phyloP scores from a whole-genome alignment of 2,888 invertebrate species.

The Diaphora mendica region DNA sequence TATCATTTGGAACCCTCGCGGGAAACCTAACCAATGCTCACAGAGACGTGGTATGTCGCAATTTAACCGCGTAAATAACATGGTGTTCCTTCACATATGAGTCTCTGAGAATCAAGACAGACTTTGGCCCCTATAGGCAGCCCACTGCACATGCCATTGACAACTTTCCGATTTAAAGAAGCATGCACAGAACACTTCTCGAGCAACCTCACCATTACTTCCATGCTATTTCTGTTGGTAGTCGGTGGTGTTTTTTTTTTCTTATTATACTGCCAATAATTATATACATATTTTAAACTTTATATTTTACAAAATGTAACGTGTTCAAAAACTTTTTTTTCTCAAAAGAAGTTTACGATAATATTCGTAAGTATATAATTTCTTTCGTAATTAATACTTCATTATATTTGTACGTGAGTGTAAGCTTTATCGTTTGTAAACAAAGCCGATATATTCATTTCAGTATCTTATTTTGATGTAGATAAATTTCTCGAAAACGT shows the following conservation, averaged over 20 bases:
- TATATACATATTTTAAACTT: too few relatives aligned
- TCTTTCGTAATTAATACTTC: conserved; percentile 4
- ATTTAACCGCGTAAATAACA: background rate
- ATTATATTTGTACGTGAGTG: background rate
- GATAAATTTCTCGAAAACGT: conserved; percentile 16
- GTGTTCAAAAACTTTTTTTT: too few relatives aligned
- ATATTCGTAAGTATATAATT: background rate
- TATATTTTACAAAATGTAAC: background rate
- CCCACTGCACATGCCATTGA: too few relatives aligned
- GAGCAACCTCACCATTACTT: too few relatives aligned
- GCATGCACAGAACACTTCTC: too few relatives aligned
- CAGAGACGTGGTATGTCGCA: background rate
- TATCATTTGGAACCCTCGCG: background rate
- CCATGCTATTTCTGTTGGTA: too few relatives aligned
- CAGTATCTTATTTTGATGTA: conserved; percentile 2
- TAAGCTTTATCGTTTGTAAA: conserved; percentile 15
- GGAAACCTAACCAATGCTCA: background rate
- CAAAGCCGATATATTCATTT: conserved; percentile 22
- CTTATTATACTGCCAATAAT: too few relatives aligned
- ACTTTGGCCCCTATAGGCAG: too few relatives aligned
- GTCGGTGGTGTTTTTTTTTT: too few relatives aligned
- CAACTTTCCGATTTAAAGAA: too few relatives aligned
- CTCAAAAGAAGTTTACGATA: background rate
- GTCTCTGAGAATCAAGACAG: background rate
- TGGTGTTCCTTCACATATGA: background rate